Evolutionary conservation across 2,113 vertebrate genomes (phyloP), one percentile per base, ranked within the genome.

Genomic region (Aspiorhynchus laticeps): DNA sequence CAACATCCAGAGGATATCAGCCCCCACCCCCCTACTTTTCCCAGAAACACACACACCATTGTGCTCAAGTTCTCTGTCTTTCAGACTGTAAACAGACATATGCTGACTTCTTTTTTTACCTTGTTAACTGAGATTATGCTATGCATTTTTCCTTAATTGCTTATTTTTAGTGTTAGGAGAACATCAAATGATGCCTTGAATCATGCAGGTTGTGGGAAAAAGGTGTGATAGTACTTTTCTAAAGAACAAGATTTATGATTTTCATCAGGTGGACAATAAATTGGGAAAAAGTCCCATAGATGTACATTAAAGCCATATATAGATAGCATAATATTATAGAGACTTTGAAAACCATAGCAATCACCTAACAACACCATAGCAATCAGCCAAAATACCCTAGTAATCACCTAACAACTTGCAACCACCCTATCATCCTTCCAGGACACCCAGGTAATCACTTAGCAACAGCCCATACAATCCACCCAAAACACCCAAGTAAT

Each of bases 31-130:
- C 69, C 77, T 12, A 19, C 67, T 4, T 59, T 85, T 51, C 63
- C 82, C 74, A 84, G 76, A 74, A 85, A 86, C 81, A 86, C 85
- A 87, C 71, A 36, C 51, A 24, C 76, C 61, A 67, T 86, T 84
- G 76, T 84, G 67, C 86, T 79, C 26, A 69, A 76, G 31, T 28
- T 26, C 19, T 65, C 86, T 21, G 21, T 76, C 53, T 28, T 26
- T 79, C 61, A 75, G 71, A 48, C 7, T 8, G 21, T 8, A 24
- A 28, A 86, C 41, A 67, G 43, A 85, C 77, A 24, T 51, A 87
- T 76, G 75, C 53, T 80, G 59, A 73, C 28, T 61, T 61, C 21
- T 61, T 61, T 59, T 24, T 59, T 61, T 61, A 5, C 3, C 56
- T 61, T 9, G 1, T n/a, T 59, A n/a, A n/a, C 56, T n/a, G 56